phyloP scores from a whole-genome alignment of 2,888 invertebrate species.

The Lasioglossum vierecki region DNA sequence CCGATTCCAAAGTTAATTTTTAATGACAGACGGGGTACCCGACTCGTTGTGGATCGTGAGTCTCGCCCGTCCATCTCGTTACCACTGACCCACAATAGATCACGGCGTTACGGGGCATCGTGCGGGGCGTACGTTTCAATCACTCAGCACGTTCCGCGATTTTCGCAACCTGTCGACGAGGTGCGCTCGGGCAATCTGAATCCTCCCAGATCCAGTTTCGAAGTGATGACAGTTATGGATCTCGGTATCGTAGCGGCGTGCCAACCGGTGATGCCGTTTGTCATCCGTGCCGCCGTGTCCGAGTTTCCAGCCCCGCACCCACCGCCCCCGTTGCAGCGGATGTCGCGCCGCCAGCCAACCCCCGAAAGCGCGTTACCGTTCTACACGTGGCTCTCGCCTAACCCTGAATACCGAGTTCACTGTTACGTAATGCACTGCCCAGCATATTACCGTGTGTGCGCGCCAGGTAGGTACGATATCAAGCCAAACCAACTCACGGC shows the following conservation, averaged over 20 bases:
- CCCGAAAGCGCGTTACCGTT: constrained; percentile 63
- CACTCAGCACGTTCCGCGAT: constrained; percentile 64
- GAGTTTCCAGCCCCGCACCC: constrained; percentile 29
- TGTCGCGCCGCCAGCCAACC: constrained; percentile 48
- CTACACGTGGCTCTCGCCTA: constrained; percentile 72
- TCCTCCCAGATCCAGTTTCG: constrained; percentile 77
- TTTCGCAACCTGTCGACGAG: constrained; percentile 69
- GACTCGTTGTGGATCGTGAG: background rate
- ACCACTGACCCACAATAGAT: constrained; percentile 46
- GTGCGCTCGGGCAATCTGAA: constrained; percentile 69
- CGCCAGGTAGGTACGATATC: constrained; percentile 68
- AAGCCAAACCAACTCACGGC: constrained; percentile 45
- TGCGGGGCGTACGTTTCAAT: constrained; percentile 61
- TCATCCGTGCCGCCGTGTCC: constrained; percentile 70
- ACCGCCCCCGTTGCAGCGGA: constrained; percentile 35
- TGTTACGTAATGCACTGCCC: constrained; percentile 78
- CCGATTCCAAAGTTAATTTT: background rate
- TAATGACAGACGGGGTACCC: background rate
- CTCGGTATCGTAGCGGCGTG: constrained; percentile 75
- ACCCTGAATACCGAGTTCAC: constrained; percentile 72
- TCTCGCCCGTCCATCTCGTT: constrained; percentile 47
- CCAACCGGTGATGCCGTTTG: constrained; percentile 79
- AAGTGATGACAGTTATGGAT: constrained; percentile 82
- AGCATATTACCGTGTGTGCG: constrained; percentile 71
- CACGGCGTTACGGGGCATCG: constrained; percentile 45